These are phyloP conservation scores for Neosilurus mollespiculum DNA, from an alignment of 2,797 vertebrate species.

Conservation along the genomic window DNA sequence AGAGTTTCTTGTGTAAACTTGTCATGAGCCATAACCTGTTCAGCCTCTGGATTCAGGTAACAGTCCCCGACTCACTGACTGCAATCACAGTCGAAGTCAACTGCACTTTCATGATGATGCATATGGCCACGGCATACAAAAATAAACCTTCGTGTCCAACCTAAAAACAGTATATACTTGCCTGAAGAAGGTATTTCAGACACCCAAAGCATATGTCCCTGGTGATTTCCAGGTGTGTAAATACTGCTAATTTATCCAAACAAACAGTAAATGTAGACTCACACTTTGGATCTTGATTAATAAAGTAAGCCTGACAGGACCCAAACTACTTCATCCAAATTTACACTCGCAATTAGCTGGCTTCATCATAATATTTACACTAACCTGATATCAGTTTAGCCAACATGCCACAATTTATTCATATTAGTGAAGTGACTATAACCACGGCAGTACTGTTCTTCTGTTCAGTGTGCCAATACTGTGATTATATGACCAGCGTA, in stretches of 20 bases:
- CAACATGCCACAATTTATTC: constrained; percentile 46
- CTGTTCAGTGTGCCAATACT: background rate
- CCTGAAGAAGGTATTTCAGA: constrained; percentile 45
- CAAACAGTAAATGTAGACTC: constrained; percentile 64
- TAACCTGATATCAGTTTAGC: constrained; percentile 40
- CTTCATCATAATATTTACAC: constrained; percentile 68
- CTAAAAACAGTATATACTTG: constrained; percentile 63
- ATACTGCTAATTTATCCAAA: constrained; percentile 72
- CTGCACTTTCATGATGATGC: constrained; percentile 33
- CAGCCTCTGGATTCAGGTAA: constrained; percentile 37
- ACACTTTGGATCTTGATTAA: constrained; percentile 62
- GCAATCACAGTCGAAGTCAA: constrained; percentile 46
- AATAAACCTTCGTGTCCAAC: constrained; percentile 61
- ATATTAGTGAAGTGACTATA: background rate
- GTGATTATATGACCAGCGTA: background rate
- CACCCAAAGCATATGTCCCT: constrained; percentile 48
- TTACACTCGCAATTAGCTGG: constrained; percentile 59
- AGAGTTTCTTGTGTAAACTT: constrained; percentile 41
- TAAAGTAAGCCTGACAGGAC: constrained; percentile 51
- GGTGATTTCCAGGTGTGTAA: constrained; percentile 70
- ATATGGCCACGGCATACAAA: constrained; percentile 54
- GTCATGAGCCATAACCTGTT: constrained; percentile 45
- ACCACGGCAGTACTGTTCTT: background rate
- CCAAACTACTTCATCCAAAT: constrained; percentile 41
- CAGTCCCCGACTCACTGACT: constrained; percentile 33